Conservation (phyloP, 2,888 invertebrate species). For the Hirtodrosophila duncani region DNA sequence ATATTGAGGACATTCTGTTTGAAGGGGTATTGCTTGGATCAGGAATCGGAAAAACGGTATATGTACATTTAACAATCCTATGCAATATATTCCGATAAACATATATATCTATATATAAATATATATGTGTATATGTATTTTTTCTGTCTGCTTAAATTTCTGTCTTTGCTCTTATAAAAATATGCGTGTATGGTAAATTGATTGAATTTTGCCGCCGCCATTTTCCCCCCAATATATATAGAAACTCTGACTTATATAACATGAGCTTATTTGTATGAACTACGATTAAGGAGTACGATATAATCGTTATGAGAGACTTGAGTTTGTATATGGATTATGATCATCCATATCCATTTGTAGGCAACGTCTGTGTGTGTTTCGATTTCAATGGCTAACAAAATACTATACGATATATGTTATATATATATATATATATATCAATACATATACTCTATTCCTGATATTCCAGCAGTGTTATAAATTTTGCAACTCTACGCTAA, state of each 20-base stretch:
- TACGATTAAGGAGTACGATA: constrained; percentile 32
- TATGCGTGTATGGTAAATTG: constrained; percentile 10
- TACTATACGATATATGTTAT: constrained; percentile 49
- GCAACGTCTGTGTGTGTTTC: constrained; percentile 68
- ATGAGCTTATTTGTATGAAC: constrained; percentile 46
- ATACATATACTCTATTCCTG: constrained; percentile 8
- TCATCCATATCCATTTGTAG: constrained; percentile 50
- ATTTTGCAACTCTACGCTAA: too few relatives aligned
- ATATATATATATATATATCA: constrained; percentile 24
- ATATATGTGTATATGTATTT: not conserved
- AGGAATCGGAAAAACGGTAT: constrained; percentile 7
- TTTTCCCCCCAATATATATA: constrained; percentile 44
- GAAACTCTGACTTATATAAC: constrained; percentile 65
- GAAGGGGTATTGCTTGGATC: too few relatives aligned
- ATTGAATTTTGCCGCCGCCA: not conserved
- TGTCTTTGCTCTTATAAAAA: constrained; percentile 13
- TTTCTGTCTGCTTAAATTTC: constrained; percentile 4
- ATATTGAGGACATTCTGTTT: too few relatives aligned
- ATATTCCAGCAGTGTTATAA: too few relatives aligned
- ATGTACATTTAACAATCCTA: constrained; percentile 38
- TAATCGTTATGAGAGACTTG: constrained; percentile 55
- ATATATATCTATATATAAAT: constrained; percentile 7
- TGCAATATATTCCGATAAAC: constrained; percentile 7
- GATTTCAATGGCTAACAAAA: constrained; percentile 64
- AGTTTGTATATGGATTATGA: constrained; percentile 58